A percentile compares a stretch with the other conserved stretches of the same genome.
Conservation (phyloP, 2,888 invertebrate species). For the Drosophila tanythrix region DNA sequence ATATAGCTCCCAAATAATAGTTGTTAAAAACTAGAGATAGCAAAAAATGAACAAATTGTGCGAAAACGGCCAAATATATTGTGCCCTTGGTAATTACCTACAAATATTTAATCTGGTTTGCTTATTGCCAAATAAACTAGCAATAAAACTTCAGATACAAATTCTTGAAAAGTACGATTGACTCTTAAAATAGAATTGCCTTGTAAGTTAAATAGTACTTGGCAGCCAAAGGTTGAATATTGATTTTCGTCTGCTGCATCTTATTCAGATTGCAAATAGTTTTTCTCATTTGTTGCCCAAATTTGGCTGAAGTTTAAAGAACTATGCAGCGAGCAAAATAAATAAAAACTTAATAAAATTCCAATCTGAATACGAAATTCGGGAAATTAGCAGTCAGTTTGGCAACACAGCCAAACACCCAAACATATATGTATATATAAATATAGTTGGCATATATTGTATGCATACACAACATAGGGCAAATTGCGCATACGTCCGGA, state of each 20-base stretch:
- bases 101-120: not conserved
- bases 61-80: not conserved
- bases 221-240: not conserved
- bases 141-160: not conserved
- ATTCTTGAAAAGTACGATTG: not conserved
- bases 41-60: not conserved
- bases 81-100: not conserved
- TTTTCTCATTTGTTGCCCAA: not conserved
- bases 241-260: not conserved
- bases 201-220: not conserved
- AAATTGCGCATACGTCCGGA: slow-evolving; percentile 30
- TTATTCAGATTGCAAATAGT: slow-evolving; percentile 6
- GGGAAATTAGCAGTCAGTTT: slow-evolving; percentile 6
- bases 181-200: not conserved
- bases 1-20: not conserved
- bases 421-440: slow-evolving; percentile 4
- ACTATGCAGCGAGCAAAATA: slow-evolving; percentile 15
- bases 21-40: not conserved
- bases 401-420: not conserved
- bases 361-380: slow-evolving; percentile 15
- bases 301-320: slow-evolving; percentile 17
- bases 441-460: not conserved
- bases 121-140: not conserved
- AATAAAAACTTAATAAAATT: slow-evolving; percentile 20
- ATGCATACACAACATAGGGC: not conserved